Percentiles rank a stretch among this genome's conserved stretches.
Evolutionary conservation across 2,113 vertebrate species (phyloP).

Genomic region (Ceyx cyanopectus): DNA sequence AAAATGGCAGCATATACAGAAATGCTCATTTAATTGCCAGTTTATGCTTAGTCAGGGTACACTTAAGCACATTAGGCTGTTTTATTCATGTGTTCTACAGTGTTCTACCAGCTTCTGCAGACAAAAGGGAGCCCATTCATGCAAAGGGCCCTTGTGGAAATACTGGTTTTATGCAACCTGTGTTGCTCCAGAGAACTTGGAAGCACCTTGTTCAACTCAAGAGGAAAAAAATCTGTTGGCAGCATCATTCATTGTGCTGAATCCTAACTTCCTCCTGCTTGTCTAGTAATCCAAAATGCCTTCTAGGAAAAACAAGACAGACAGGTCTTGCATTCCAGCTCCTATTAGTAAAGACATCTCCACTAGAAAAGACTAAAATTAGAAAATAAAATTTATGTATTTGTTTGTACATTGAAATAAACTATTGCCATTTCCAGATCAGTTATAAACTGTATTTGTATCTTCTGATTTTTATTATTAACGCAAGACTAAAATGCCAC

Average conservation of each 20-base stretch:
- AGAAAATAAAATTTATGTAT: neutral
- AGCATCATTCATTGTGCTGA: neutral
- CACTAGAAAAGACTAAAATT: neutral
- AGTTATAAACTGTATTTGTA: neutral
- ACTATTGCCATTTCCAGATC: neutral
- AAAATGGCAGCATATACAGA: neutral
- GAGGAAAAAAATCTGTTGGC: neutral
- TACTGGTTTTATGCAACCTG: neutral
- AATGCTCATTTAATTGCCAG: neutral
- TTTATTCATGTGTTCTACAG: neutral
- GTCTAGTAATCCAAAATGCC: neutral
- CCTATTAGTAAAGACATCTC: neutral
- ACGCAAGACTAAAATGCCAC: neutral
- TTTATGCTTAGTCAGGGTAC: neutral
- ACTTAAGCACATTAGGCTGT: neutral
- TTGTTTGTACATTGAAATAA: neutral
- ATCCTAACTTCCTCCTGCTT: neutral
- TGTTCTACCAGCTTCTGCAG: neutral
- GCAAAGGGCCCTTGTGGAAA: neutral
- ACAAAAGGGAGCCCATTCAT: neutral
- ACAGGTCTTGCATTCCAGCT: neutral
- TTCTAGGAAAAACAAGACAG: neutral
- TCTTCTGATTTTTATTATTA: neutral
- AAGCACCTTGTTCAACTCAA: neutral
- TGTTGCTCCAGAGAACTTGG: neutral